Percentiles rank a stretch among this genome's conserved stretches.
These are phyloP conservation scores for Cylloceria caligata DNA, from an alignment of 2,888 invertebrate species.

Conservation along the genomic window DNA sequence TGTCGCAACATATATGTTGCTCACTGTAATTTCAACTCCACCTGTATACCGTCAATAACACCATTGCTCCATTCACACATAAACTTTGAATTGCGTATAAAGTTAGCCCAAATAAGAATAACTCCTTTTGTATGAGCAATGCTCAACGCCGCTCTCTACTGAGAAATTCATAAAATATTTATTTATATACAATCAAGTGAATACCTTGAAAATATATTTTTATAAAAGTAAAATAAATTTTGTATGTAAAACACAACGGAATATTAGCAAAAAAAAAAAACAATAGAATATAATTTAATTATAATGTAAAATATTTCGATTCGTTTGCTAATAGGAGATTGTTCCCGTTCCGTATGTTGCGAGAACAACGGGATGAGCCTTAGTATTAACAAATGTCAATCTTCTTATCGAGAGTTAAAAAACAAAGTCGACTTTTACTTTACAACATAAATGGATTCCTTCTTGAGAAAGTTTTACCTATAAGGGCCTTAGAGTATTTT, in stretches of 20 bases:
- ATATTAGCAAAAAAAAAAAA: neutral
- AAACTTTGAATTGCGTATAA: neutral
- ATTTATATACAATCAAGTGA: neutral
- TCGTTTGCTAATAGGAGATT: too few species aligned
- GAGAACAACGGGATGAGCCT: too few species aligned
- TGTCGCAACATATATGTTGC: conserved; percentile 2
- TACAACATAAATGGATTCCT: too few species aligned
- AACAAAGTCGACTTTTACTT: too few species aligned
- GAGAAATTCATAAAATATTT: neutral
- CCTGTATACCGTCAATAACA: neutral
- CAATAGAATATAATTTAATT: too few species aligned
- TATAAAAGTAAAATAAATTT: neutral
- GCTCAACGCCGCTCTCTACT: conserved; percentile 1
- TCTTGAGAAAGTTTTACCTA: too few species aligned
- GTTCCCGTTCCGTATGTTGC: too few species aligned
- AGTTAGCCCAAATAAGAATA: neutral
- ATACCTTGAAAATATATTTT: neutral
- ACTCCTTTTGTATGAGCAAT: neutral
- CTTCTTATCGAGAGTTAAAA: too few species aligned
- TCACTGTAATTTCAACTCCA: neutral
- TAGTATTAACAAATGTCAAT: too few species aligned
- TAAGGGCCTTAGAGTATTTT: too few species aligned
- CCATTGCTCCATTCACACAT: conserved; percentile 9
- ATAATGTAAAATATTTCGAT: too few species aligned
- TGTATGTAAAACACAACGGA: neutral